Conservation (phyloP, 2,113 vertebrate genomes). For the Megaptera novaeangliae region DNA sequence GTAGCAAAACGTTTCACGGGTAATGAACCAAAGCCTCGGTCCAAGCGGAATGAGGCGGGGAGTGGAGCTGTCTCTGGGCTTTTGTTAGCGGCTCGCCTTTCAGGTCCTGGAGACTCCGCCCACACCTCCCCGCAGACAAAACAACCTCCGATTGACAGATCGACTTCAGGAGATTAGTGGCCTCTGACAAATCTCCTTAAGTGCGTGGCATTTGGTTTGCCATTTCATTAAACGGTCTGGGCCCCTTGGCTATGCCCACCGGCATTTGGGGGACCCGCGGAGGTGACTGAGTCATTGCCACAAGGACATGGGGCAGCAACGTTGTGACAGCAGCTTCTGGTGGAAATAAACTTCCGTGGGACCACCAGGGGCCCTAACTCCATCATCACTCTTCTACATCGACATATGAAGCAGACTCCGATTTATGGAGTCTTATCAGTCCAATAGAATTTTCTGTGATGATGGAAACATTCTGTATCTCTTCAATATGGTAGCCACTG, state of each 20-base stretch:
- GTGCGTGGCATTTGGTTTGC: constrained; percentile 61
- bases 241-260: accelerated
- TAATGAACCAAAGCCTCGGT: constrained; percentile 76
- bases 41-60: constrained; percentile 58
- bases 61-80: constrained; percentile 37
- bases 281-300: accelerated
- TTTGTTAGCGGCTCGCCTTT: constrained; percentile 76
- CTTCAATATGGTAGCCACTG: background rate
- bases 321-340: accelerated
- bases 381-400: accelerated
- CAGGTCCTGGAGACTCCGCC: constrained; percentile 78
- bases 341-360: accelerated
- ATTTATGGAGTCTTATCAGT: accelerated
- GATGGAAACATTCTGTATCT: accelerated
- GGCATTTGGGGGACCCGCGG: accelerated
- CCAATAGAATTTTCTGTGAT: background rate
- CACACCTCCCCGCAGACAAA: constrained; percentile 82
- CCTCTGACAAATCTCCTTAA: background rate
- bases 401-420: accelerated
- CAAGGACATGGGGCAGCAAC: accelerated
- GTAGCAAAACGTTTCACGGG: constrained; percentile 71
- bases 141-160: constrained; percentile 81
- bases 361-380: accelerated
- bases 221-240: accelerated
- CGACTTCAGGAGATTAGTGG: constrained; percentile 24